A percentile compares a stretch with the other conserved stretches of the same genome.
Conservation (phyloP, 2,797 vertebrate species). For the Hydrophis major region DNA sequence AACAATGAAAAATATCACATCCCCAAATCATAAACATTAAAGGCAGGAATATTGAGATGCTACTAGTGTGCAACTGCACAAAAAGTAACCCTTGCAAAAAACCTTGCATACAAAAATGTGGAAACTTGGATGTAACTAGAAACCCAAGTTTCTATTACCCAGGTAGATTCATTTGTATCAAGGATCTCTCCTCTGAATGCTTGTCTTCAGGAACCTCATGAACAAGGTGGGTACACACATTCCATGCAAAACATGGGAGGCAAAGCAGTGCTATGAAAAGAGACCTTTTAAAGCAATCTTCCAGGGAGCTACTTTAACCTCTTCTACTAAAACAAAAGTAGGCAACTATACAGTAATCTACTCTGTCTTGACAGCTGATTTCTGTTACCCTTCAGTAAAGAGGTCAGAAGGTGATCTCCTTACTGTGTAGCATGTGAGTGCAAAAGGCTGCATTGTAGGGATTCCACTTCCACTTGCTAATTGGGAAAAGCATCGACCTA, state of each 20-base stretch:
- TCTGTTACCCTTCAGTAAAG: neutral
- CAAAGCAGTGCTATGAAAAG: neutral
- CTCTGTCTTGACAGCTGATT: neutral
- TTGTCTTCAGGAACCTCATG: neutral
- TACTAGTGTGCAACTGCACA: neutral
- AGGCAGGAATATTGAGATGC: neutral
- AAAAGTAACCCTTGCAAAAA: neutral
- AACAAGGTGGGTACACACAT: neutral
- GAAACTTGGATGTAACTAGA: neutral
- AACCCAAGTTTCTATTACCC: neutral
- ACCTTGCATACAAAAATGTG: neutral
- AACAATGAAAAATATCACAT: neutral
- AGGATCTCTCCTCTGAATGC: neutral
- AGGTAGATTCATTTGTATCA: neutral
- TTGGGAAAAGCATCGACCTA: neutral
- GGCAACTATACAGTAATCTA: neutral
- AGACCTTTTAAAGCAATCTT: neutral
- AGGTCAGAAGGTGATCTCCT: neutral
- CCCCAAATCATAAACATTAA: neutral
- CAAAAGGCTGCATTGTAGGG: neutral
- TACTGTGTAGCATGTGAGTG: neutral
- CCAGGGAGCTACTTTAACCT: neutral
- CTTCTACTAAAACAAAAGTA: neutral
- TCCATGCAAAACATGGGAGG: neutral
- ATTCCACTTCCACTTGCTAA: neutral